These are phyloP conservation scores for Drosophila aff. DNA, from an alignment of 1,140 invertebrate genomes.

Conservation along the genomic window DNA sequence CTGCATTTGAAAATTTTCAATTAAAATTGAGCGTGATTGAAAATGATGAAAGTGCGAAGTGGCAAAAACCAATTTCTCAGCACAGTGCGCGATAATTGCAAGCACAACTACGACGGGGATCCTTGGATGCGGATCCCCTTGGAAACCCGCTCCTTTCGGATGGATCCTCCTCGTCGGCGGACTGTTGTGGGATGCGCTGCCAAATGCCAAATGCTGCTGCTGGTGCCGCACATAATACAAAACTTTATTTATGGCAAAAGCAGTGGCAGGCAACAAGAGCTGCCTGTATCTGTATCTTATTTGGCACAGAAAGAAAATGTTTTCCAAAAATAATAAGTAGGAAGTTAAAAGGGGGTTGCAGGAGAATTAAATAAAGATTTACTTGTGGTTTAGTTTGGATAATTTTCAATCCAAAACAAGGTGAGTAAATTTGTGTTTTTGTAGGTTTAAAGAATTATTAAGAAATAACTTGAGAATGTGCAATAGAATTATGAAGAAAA, in stretches of 20 bases:
- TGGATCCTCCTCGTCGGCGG: constrained; percentile 6
- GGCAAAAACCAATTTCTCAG: constrained; percentile 83
- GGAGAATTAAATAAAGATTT: neutral
- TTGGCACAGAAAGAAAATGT: neutral
- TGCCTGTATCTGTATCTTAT: constrained; percentile 25
- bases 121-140: neutral
- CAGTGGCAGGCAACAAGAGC: constrained; percentile 54
- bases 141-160: constrained; percentile 1
- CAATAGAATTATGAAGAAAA: too few species aligned
- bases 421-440: too few species aligned
- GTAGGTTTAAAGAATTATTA: too few species aligned
- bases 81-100: constrained; percentile 80
- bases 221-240: constrained; percentile 70
- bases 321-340: neutral
- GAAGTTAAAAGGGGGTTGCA: neutral
- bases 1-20: constrained; percentile 74
- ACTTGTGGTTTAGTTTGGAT: too few species aligned
- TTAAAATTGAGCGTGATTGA: constrained; percentile 84
- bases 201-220: constrained; percentile 58
- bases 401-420: too few species aligned
- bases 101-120: constrained; percentile 36
- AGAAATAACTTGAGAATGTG: too few species aligned
- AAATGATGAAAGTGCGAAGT: constrained; percentile 83
- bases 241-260: constrained; percentile 80
- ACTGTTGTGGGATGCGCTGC: constrained; percentile 80